phyloP scores from a whole-genome alignment of 2,888 invertebrate species.

The Phaedon cochleariae region DNA sequence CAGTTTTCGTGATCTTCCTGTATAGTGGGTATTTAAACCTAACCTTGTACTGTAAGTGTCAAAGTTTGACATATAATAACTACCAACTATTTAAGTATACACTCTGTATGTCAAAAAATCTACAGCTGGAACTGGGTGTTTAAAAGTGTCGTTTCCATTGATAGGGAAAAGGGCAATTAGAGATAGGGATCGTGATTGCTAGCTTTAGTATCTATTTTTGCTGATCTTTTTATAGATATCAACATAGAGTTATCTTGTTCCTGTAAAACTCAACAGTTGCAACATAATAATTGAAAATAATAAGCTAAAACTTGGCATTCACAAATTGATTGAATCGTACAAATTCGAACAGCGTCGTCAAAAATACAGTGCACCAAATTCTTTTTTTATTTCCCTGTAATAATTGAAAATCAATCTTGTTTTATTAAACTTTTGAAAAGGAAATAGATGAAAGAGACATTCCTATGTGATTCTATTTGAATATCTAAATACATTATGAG shows the following conservation, averaged over 20 bases:
- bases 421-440: too few relatives aligned
- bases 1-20: constrained; percentile 37
- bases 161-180: not conserved
- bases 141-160: constrained; percentile 26
- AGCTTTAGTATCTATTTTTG: constrained; percentile 4
- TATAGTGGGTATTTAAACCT: constrained; percentile 57
- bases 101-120: constrained; percentile 51
- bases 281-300: too few relatives aligned
- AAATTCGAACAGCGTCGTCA: too few relatives aligned
- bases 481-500: too few relatives aligned
- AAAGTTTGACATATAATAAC: constrained; percentile 53
- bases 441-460: too few relatives aligned
- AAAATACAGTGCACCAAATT: too few relatives aligned
- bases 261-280: not conserved
- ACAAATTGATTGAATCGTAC: too few relatives aligned
- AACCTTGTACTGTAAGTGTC: constrained; percentile 61
- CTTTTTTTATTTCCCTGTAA: too few relatives aligned
- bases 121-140: constrained; percentile 42
- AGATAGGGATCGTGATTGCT: constrained; percentile 8
- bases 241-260: not conserved
- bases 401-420: too few relatives aligned
- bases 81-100: constrained; percentile 57
- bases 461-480: too few relatives aligned
- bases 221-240: not conserved
- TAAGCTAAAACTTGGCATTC: too few relatives aligned